phyloP scores from a whole-genome alignment of 92 coral and sea anemone species.

The Zoanthus sociatus region DNA sequence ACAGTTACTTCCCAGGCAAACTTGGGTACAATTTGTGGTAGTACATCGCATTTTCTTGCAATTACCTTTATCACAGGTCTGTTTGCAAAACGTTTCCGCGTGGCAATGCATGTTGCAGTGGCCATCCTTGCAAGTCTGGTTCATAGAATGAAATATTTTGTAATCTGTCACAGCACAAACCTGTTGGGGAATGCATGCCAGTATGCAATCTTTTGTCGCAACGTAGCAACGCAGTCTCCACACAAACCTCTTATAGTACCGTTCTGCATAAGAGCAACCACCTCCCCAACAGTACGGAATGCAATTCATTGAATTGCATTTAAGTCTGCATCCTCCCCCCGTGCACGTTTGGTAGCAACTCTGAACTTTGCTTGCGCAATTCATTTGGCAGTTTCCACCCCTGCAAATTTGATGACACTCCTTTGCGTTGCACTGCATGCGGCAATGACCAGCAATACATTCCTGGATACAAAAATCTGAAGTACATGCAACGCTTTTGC shows the following conservation, averaged over 20 bases:
- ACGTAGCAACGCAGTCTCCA: slow-evolving; percentile 36
- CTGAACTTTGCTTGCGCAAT: slow-evolving; percentile 20
- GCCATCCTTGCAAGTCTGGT: slow-evolving; percentile 34
- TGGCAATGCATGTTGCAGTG: slow-evolving; percentile 44
- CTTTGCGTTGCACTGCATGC: slow-evolving; percentile 37
- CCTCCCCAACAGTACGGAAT: slow-evolving; percentile 51
- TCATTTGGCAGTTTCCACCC: slow-evolving; percentile 41
- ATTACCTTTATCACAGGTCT: neutral
- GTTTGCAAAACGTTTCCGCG: slow-evolving; percentile 34
- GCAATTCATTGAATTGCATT: slow-evolving; percentile 23
- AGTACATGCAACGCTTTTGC: slow-evolving; percentile 25
- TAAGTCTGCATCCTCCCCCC: slow-evolving; percentile 38
- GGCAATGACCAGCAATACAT: slow-evolving; percentile 36
- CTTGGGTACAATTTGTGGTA: slow-evolving; percentile 19
- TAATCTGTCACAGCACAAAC: slow-evolving; percentile 41
- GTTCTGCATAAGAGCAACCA: slow-evolving; percentile 30
- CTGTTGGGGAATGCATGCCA: neutral
- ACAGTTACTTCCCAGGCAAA: slow-evolving; percentile 25
- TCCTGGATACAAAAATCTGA: slow-evolving; percentile 39
- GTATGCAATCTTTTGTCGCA: slow-evolving; percentile 27
- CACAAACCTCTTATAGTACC: slow-evolving; percentile 11
- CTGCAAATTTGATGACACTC: slow-evolving; percentile 48
- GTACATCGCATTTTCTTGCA: slow-evolving; percentile 44
- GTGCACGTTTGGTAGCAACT: slow-evolving; percentile 42
- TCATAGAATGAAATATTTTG: slow-evolving; percentile 42